phyloP scores from a whole-genome alignment of 2,113 vertebrate species.

The Meriones unguiculatus region DNA sequence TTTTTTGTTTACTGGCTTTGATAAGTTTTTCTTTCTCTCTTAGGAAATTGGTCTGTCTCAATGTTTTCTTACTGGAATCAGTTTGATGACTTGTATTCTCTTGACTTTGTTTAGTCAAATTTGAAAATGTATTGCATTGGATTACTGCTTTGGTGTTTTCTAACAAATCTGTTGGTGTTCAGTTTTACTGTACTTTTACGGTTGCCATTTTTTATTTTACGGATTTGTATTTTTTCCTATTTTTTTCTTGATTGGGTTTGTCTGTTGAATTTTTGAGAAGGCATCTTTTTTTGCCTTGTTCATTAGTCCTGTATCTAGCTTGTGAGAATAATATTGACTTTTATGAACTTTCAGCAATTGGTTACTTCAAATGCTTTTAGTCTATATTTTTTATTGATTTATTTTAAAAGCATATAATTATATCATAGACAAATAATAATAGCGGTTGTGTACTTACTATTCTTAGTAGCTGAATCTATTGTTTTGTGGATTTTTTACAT shows the following conservation, averaged over 20 bases:
- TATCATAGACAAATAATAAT: background rate
- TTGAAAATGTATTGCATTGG: constrained; percentile 10
- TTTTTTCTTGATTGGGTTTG: background rate
- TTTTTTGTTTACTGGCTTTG: constrained; percentile 4
- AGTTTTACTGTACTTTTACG: background rate
- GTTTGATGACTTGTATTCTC: constrained; percentile 34
- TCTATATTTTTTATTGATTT: background rate
- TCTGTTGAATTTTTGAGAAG: constrained; percentile 9
- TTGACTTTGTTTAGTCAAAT: constrained; percentile 17
- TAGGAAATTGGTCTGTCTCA: constrained; percentile 25
- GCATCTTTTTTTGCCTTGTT: background rate
- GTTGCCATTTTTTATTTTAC: background rate
- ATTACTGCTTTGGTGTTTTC: background rate
- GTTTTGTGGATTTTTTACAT: constrained; percentile 20
- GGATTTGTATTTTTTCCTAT: background rate
- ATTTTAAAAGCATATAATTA: background rate
- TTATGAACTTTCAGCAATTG: constrained; percentile 31
- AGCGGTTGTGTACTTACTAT: background rate
- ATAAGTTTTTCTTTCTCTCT: background rate
- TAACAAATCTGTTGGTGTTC: constrained; percentile 14
- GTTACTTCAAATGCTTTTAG: constrained; percentile 21
- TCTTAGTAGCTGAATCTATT: background rate
- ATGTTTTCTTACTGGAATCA: background rate
- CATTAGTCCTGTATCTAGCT: background rate
- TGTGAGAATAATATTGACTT: constrained; percentile 28